Base-by-base conservation (phyloP, 2,113 vertebrate species). In the Malurus elegans region DNA sequence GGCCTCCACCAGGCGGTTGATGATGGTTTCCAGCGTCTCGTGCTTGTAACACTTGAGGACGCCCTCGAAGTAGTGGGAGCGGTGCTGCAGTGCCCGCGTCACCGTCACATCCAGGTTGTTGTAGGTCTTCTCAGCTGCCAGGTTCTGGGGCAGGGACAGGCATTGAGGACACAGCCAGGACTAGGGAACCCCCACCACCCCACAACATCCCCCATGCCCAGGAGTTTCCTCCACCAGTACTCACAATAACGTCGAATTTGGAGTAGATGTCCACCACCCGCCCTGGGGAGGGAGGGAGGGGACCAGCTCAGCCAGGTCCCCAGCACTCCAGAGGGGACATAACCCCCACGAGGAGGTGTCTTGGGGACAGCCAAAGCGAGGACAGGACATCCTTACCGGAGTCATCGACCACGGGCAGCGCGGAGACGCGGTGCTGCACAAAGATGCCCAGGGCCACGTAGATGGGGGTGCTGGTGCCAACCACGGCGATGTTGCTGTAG, bases 161-260 rank as follows among this genome's bases (percentile, higher is more conserved):
- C 3, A 12, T 36, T 18, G 31, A 56, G 93, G 89, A n/a, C 13
- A 11, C 85, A 69, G 88, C 18, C 23, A 14, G 34, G 24, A 23
- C 34, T 2, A 0, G 5, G 4, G 13, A 16, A 21, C 28, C 17
- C 18, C 44, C 10, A 4, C 1, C 32, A 5, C 10, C 38, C 57
- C 28, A 6, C 42, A 34, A 51, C 7, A 1, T 8, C 14, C 29
- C 5, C 14, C 54, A 36, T 44, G 29, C 2, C 11, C 66, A 10
- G 18, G 28, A 5, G n/a, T 8, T 24, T 13, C 11, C 40, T 6
- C 32, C 42, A 9, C 7, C 16, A 26, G 67, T 14, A 99, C 99
- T 99, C 98, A 99, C 99, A 89, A 99, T 99, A 67, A 99, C 99
- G 25, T 99, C 99, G 91, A 99, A 99, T 95, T 99, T 99, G 71